Evolutionary conservation across 2,113 vertebrate species (phyloP), one percentile per base, ranked within the genome.

Genomic region (Myotis davidii): DNA sequence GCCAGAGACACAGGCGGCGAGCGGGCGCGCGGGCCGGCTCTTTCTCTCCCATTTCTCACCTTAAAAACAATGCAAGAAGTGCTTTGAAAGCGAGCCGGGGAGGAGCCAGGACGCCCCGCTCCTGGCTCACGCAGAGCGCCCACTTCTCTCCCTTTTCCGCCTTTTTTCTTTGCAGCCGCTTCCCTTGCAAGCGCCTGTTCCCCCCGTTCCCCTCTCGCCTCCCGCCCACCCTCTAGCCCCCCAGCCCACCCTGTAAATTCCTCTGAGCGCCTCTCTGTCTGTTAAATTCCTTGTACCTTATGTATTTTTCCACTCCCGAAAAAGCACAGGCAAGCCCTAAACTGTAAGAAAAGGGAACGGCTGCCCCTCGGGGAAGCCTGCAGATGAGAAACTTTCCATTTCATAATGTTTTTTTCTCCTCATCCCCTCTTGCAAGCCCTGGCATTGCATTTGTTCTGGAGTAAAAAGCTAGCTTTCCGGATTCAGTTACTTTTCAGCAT

Each of bases 1-100:
- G 96, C 96, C 98, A 27, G 94, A 48, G 96, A 88, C 64, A 91
- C 97, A 42, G 97, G 97, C 97, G 18, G 85, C 78, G 45, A 13
- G 97, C 83, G 45, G 6, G 97, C 79, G 54, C 52, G 45, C 34
- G 69, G 48, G 92, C 93, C 76, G 78, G 59, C 85, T 39, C 86
- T 69, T 23, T 86, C 77, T 82, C 56, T 32, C 77, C 87, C 94
- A 54, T 74, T 95, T 95, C 93, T 94, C 96, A 89, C 76, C 92
- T 96, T 85, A 37, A 94, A 95, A 88, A 85, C 69, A 90, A 94
- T 85, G 84, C 95, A 39, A 42, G 64, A 39, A 72, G 90, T 4
- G 93, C 86, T 93, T 87, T 91, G 59, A 85, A 48, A 96, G 50
- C 50, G 86, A 82, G 78, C 79, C 34, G 94, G 65, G 96, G 97